These are phyloP conservation scores for Lutraria rhynchaena DNA, from an alignment of 1,140 invertebrate species.

Conservation along the genomic window DNA sequence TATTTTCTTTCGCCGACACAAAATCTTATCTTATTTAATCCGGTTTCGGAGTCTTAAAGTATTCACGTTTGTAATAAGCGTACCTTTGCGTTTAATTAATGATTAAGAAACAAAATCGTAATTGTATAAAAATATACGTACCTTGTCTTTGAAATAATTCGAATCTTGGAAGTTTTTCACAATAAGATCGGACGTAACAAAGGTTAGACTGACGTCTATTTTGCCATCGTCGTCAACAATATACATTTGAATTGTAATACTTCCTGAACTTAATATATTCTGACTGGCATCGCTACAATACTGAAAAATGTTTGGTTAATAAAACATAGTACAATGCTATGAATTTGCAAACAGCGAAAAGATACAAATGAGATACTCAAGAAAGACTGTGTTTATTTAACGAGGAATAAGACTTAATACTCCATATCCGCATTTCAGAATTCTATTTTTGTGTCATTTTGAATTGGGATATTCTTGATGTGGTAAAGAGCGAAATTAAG, in stretches of 20 bases:
- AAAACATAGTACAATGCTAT: too few species aligned
- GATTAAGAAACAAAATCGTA: neutral
- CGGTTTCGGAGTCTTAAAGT: neutral
- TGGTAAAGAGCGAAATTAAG: neutral
- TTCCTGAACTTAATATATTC: neutral
- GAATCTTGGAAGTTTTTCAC: conserved; percentile 61
- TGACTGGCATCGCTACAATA: neutral
- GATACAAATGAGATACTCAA: too few species aligned
- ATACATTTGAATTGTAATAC: conserved; percentile 71
- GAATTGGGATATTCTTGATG: neutral
- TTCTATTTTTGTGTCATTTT: neutral
- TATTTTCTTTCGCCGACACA: neutral
- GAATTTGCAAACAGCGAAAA: too few species aligned
- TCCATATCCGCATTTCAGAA: neutral
- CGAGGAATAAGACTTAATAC: too few species aligned
- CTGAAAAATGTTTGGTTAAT: too few species aligned
- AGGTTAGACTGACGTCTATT: conserved; percentile 66
- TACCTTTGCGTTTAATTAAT: too few species aligned
- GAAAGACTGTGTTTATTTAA: too few species aligned
- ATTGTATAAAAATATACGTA: conserved; percentile 28
- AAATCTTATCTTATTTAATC: neutral
- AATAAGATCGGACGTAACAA: conserved; percentile 62
- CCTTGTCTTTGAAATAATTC: conserved; percentile 68
- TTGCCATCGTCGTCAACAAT: conserved; percentile 68
- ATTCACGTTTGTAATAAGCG: too few species aligned